Percentiles rank a stretch among this genome's conserved stretches.
Conservation (phyloP, 92 coral and sea anemone species). For the Phenganax subtilis region DNA sequence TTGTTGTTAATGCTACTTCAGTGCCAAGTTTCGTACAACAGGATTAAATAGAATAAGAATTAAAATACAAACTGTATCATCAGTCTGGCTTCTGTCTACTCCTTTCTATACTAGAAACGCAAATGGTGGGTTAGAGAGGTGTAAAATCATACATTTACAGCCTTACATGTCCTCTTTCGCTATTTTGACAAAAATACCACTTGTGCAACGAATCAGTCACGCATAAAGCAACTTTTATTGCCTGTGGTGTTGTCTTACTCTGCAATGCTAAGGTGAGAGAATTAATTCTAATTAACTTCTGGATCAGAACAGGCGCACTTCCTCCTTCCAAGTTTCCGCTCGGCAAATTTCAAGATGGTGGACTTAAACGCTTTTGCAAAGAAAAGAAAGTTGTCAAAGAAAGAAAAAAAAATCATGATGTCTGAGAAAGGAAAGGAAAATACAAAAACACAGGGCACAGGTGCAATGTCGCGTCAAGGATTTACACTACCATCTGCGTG, state of each 20-base stretch:
- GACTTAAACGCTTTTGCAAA: not conserved
- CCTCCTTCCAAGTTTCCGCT: not conserved
- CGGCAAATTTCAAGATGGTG: not conserved
- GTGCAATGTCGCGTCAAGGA: constrained; percentile 22
- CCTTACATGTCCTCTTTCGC: constrained; percentile 22
- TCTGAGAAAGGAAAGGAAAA: constrained; percentile 35
- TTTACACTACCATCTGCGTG: constrained; percentile 46
- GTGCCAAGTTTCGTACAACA: constrained; percentile 28
- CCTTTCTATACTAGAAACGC: constrained; percentile 16
- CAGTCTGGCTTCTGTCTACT: not conserved
- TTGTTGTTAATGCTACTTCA: not conserved
- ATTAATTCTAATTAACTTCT: not conserved
- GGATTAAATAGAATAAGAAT: constrained; percentile 24
- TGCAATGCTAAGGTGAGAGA: not conserved
- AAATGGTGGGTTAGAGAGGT: constrained; percentile 11
- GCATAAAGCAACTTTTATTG: not conserved
- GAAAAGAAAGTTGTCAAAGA: constrained; percentile 17
- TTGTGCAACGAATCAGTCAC: constrained; percentile 3
- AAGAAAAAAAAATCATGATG: constrained; percentile 14
- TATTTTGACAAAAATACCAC: constrained; percentile 38
- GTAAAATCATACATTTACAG: constrained; percentile 21
- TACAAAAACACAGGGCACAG: constrained; percentile 37
- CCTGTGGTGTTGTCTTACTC: not conserved
- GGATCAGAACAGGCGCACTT: not conserved
- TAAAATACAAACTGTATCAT: constrained; percentile 5